Percentiles rank a stretch among this genome's conserved stretches.
Conservation (phyloP, 1,140 invertebrate species). For the Drosophila ananassae region DNA sequence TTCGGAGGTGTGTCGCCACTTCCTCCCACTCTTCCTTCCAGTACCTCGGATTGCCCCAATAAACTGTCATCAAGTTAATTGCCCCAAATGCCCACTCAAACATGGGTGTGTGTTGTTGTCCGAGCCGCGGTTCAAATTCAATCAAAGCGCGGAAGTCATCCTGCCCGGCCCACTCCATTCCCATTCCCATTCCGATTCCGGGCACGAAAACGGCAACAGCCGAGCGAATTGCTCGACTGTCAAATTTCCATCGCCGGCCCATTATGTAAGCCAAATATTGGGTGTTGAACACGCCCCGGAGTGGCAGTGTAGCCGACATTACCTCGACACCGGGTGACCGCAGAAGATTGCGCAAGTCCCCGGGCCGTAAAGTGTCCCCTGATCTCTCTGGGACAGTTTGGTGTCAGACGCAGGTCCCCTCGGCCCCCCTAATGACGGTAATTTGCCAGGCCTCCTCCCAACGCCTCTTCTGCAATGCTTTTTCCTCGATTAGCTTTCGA, state of each 20-base stretch:
- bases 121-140: conserved; percentile 35
- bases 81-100: conserved; percentile 54
- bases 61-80: conserved; percentile 58
- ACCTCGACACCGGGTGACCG: conserved; percentile 4
- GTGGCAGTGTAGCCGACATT: conserved; percentile 24
- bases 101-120: conserved; percentile 31
- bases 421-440: conserved; percentile 37
- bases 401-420: not conserved
- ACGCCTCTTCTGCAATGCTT: too few relatives aligned
- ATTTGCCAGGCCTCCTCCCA: conserved; percentile 29
- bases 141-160: conserved; percentile 41
- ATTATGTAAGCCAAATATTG: conserved; percentile 58
- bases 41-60: conserved; percentile 45
- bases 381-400: conserved; percentile 22
- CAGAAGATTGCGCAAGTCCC: conserved; percentile 29
- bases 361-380: conserved; percentile 5
- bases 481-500: conserved; percentile 12
- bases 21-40: conserved; percentile 3
- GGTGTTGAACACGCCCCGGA: conserved; percentile 35
- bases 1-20: conserved; percentile 39
- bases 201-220: conserved; percentile 19
- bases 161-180: not conserved
- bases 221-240: conserved; percentile 34
- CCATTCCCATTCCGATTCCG: conserved; percentile 9
- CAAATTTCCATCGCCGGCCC: conserved; percentile 38